Evolutionary conservation across 2,888 invertebrate genomes (phyloP).

Genomic region (Clepsis dumicolana): DNA sequence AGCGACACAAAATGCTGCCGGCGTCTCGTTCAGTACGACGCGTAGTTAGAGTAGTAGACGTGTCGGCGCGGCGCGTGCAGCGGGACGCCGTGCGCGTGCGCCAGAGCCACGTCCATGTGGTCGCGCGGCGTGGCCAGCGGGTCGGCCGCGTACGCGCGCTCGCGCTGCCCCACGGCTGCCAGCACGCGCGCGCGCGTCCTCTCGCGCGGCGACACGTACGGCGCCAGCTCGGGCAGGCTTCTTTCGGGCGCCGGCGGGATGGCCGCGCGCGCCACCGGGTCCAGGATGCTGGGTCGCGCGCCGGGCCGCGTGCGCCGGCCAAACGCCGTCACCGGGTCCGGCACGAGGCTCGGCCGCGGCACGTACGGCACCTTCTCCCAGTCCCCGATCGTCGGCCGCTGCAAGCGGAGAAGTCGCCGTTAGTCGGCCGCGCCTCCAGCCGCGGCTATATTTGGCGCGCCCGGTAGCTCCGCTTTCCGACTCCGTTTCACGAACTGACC

Average conservation of each 20-base stretch:
- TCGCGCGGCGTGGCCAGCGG: constrained; percentile 86
- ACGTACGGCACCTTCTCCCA: constrained; percentile 96
- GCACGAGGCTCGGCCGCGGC: constrained; percentile 93
- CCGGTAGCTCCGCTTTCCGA: constrained; percentile 78
- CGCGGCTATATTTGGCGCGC: constrained; percentile 87
- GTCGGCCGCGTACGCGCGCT: constrained; percentile 86
- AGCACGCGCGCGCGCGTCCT: constrained; percentile 88
- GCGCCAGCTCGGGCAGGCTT: constrained; percentile 87
- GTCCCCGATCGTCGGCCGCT: constrained; percentile 91
- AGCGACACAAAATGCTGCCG: constrained; percentile 74
- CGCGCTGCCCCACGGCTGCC: constrained; percentile 85
- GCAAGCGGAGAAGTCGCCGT: constrained; percentile 87
- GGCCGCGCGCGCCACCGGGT: constrained; percentile 86
- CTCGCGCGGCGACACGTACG: constrained; percentile 89
- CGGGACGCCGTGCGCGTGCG: constrained; percentile 86
- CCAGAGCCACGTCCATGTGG: constrained; percentile 88
- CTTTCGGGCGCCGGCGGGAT: constrained; percentile 87
- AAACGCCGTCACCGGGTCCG: constrained; percentile 94
- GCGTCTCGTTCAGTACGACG: constrained; percentile 71
- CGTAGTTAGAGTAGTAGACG: constrained; percentile 85
- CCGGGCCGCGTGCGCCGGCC: constrained; percentile 88
- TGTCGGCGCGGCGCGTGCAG: constrained; percentile 79
- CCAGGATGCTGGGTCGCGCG: constrained; percentile 77
- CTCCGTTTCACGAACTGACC: constrained; percentile 76
- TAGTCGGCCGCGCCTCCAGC: constrained; percentile 83